Evolutionary conservation across 2,797 vertebrate genomes (phyloP), one percentile per base, ranked within the genome.

Genomic region (Rhodeus uyekii): DNA sequence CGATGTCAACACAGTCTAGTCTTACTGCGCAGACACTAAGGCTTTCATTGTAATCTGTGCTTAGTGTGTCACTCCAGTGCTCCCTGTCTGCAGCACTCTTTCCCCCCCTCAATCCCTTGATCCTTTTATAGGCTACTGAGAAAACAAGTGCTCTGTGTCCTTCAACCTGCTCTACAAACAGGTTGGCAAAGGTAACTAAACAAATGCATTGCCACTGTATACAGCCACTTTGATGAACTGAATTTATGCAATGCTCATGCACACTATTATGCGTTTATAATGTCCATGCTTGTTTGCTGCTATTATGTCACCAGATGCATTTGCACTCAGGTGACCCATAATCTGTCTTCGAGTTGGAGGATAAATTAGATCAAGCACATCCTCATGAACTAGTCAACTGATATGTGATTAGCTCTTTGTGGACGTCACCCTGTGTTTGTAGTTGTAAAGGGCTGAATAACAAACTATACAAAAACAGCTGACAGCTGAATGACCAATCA

Each of bases 21-120:
- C 29, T 73, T n/a, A 22, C 38, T 44, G 6, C 32, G 0, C 61
- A 74, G n/a, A 75, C 44, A 53, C 55, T 78, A 27, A 61, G 61
- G 36, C 65, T 48, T 78, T 83, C 19, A 63, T 64, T 64, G 68
- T 83, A 77, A 83, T 83, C 76, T 83, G 76, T 50, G 19, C 29
- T 82, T 60, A 82, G 72, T 82, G 24, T 67, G 48, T 82, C 63
- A 68, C 74, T 72, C 58, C n/a, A 63, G 10, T 64, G 34, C 65
- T 77, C 44, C 48, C 50, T 27, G 39, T 76, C 78, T 71, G 73
- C 44, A 60, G 63, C 68, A 44, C 67, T 73, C 74, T 63, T 53
- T 77, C 64, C 80, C 55, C 82, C 44, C 19, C 39, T 55, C 64
- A 81, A 58, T 85, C 67, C 61, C 22, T 71, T 82, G 72, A 82